Evolutionary conservation across 2,888 invertebrate species (phyloP), one percentile per base, ranked within the genome.

Genomic region (Drosophila falleni): DNA sequence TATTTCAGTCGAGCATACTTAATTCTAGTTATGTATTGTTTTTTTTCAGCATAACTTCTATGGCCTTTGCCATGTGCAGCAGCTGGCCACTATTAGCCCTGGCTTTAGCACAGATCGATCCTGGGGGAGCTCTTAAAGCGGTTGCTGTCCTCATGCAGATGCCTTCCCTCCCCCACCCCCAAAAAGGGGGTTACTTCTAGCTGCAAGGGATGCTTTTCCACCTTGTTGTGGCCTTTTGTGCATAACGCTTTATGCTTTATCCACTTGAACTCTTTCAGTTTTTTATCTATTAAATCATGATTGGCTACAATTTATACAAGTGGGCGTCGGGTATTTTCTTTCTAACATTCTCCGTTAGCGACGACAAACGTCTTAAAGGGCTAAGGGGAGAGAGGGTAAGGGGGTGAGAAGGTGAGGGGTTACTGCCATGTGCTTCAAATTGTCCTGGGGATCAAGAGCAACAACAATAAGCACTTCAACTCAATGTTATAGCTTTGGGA

Each of bases 271-370:
- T 84, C 87, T 87, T 84, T 81, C 80, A 79, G 81, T 78, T 72
- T 81, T 87, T 82, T 86, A 88, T 85, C 85, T 85, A 85, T 85
- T 85, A 85, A 88, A 88, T 85, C 85, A 88, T 85, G 85, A 85
- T 85, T 85, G 88, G 88, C 87, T 80, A 80, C 88, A 88, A 86
- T 88, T 82, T 88, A 80, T 74, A 82, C 80, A 84, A 87, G 82
- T 87, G 85, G 79, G 66, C 69, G 56, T 19, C 42, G 23, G 23
- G 29, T 56, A 31, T 23, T 50, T 50, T 10, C 31, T 3, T 31
- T 10, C 29, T 19, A 31, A 26, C 47, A n/a, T 50, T 31, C 23
- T 16, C 33, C 51, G 51, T 42, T 60, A 23, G 49, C 50, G 49
- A 46, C 53, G 33, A 56, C 56, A 58, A 62, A 29, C 33, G 42